phyloP scores from a whole-genome alignment of 2,888 invertebrate genomes.

The Hydrotaea diabolus region DNA sequence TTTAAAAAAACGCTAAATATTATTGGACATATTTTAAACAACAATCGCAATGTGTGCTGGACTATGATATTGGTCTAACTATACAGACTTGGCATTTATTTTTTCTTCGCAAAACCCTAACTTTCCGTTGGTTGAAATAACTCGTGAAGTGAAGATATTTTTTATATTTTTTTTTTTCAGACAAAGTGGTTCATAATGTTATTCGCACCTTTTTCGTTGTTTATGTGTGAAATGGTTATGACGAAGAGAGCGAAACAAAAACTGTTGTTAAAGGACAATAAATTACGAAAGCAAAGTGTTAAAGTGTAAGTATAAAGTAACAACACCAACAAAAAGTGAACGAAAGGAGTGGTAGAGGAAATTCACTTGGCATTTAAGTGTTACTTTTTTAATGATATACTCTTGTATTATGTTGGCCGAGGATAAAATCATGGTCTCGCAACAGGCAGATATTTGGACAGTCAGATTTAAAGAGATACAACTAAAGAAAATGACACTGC shows the following conservation, averaged over 20 bases:
- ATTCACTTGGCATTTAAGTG: background rate
- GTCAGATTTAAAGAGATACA: no score
- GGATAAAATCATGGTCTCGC: no score
- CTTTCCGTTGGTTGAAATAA: background rate
- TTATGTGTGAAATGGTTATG: background rate
- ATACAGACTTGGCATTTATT: background rate
- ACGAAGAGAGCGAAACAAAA: background rate
- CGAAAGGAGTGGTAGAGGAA: background rate
- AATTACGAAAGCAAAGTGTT: background rate
- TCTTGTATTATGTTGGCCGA: no score
- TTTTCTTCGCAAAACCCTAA: background rate
- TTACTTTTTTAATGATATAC: background rate
- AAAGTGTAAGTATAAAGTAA: constrained; percentile 2
- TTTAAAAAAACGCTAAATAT: no score
- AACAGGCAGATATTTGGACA: no score
- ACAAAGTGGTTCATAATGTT: background rate
- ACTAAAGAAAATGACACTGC: no score
- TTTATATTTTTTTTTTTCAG: background rate
- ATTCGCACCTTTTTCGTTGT: background rate
- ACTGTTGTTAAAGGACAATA: background rate
- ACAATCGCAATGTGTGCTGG: background rate
- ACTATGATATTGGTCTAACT: background rate
- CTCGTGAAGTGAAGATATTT: background rate
- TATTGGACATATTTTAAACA: no score
- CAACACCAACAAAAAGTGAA: background rate